Base-by-base conservation (phyloP, 1,140 invertebrate genomes). In the Dysdera silvatica region DNA sequence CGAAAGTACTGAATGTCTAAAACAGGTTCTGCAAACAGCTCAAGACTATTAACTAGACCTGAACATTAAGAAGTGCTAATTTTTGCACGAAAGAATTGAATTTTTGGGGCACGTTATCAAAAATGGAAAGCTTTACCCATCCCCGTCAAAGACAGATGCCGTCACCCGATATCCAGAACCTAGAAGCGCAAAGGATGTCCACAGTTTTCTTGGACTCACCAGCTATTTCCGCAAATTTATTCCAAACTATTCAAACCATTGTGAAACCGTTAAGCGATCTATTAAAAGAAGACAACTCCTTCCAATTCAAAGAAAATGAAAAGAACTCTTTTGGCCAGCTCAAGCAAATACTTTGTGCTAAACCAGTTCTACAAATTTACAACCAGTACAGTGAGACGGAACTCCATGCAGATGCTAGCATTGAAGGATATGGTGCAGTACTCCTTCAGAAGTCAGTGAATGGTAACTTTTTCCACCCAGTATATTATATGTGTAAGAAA, bases 161-260 rank as follows among this genome's bases (percentile, higher is more conserved):
- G 23, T 53, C 7, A 28, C 28, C 10, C 5, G 37, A 23, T 55
- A 37, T 33, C 31, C 53, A 5, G 20, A 37, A n/a, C 29, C 53
- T 14, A 55, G 24, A 55, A 10, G 7, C 20, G 7, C 26, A 8
- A 37, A 55, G 24, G 10, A 37, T 8, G 26, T 55, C 8, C 32
- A 10, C 7, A 40, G 14, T 37, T 55, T 55, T 33, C 7, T 55
- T 26, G 53, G 53, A 5, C 37, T 45, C 6, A 45, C 74, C 3
- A 70, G 71, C 29, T 81, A 77, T 68, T 81, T 80, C 67, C 66
- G 72, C 2, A 69, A 71, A 40, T 80, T 81, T 60, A 69, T 78
- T n/a, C 70, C 65, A 6, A 70, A 75, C 23, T 70, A 75, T 3
- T 47, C 8, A 3, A n/a, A 45, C 61, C 12, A 60, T 75, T 26